Evolutionary conservation across 2,888 invertebrate genomes (phyloP).

Genomic region (Drosophila demipolita): DNA sequence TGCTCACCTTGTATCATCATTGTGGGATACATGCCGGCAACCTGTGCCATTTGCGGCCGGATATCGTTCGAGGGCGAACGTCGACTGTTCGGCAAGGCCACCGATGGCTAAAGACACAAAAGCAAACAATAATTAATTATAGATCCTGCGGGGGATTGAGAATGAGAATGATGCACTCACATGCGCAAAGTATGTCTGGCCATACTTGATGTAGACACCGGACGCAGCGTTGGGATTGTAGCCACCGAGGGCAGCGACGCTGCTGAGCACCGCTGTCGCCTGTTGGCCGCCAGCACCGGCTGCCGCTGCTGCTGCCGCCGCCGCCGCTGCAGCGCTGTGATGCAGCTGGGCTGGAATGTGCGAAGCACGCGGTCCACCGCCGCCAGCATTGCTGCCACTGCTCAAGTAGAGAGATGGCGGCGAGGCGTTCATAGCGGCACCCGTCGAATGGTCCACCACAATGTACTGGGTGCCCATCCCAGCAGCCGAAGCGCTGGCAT

Average conservation of each 20-base stretch:
- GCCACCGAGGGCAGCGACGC: conserved; percentile 85
- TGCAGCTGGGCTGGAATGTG: conserved; percentile 84
- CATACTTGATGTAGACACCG: conserved; percentile 85
- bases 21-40: conserved; percentile 85
- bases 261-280: conserved; percentile 73
- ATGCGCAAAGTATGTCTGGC: conserved; percentile 85
- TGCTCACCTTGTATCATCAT: conserved; percentile 85
- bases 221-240: conserved; percentile 85
- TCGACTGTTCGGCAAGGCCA: conserved; percentile 84
- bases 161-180: conserved; percentile 69
- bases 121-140: not conserved
- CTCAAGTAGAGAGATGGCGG: conserved; percentile 82
- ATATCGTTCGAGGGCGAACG: conserved; percentile 85
- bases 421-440: conserved; percentile 59
- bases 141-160: not conserved
- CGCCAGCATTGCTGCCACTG: conserved; percentile 67
- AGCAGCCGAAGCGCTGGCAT: conserved; percentile 61
- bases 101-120: conserved; percentile 77
- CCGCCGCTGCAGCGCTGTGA: conserved; percentile 66
- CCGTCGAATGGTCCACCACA: conserved; percentile 70
- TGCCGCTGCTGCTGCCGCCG: conserved; percentile 81
- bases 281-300: conserved; percentile 74
- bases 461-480: conserved; percentile 68
- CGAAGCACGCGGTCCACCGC: conserved; percentile 66
- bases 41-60: conserved; percentile 84